These are phyloP conservation scores for Notothenia coriiceps DNA, from an alignment of 2,113 vertebrate genomes.

Conservation along the genomic window DNA sequence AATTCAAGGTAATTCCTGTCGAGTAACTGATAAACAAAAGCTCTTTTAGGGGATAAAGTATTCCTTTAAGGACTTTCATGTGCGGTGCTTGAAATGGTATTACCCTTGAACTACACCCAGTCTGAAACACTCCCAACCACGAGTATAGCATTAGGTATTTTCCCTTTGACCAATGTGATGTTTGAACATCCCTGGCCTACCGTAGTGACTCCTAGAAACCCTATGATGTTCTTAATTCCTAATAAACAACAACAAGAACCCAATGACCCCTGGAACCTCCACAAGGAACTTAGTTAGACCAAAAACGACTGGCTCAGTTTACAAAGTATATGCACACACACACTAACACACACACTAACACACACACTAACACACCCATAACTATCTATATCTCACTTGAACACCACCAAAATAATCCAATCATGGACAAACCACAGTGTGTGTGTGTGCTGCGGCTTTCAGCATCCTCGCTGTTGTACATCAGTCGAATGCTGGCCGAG, in stretches of 20 bases:
- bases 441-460: conserved; percentile 46
- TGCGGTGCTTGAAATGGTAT: no score
- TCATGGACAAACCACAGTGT: conserved; percentile 39
- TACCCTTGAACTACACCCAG: neutral
- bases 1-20: no score
- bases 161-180: no score
- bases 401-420: conserved; percentile 55
- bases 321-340: no score
- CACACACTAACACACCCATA: conserved; percentile 7
- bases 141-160: no score
- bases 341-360: neutral
- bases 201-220: conserved; percentile 6
- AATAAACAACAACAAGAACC: neutral
- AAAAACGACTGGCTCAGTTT: neutral
- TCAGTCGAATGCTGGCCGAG: conserved; percentile 63
- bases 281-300: neutral
- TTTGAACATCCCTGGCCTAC: neutral
- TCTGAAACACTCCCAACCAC: neutral
- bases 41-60: no score
- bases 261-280: conserved; percentile 2
- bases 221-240: neutral
- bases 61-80: no score
- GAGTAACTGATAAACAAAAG: no score
- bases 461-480: conserved; percentile 64
- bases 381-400: conserved; percentile 40